Evolutionary conservation across 2,888 invertebrate species (phyloP).

Genomic region (Pyrgus malvae): DNA sequence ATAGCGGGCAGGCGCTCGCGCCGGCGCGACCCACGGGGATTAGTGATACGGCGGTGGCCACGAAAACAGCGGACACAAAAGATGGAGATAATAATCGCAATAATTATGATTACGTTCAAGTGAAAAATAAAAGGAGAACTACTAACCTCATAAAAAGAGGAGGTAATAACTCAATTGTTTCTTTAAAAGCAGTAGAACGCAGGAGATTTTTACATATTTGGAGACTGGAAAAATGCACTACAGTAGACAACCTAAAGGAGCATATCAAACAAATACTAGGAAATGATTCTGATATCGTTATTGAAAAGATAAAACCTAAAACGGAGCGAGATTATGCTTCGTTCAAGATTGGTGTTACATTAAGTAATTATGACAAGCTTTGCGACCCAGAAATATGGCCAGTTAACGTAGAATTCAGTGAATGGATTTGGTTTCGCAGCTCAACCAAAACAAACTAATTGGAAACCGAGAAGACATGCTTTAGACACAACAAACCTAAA

Average conservation of each 20-base stretch:
- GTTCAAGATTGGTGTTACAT: slow-evolving; percentile 33
- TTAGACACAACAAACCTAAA: slow-evolving; percentile 27
- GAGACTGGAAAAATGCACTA: neutral
- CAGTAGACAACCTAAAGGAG: neutral
- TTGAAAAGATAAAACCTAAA: slow-evolving; percentile 34
- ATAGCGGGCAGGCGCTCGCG: neutral
- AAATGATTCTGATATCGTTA: neutral
- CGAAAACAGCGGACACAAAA: neutral
- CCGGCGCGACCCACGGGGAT: neutral
- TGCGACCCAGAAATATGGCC: slow-evolving; percentile 31
- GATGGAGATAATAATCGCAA: neutral
- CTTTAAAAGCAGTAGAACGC: slow-evolving; percentile 1
- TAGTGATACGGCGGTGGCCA: neutral
- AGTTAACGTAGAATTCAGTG: no score
- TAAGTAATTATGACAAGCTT: slow-evolving; percentile 29
- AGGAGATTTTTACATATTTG: slow-evolving; percentile 3
- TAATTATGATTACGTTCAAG: neutral
- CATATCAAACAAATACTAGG: neutral
- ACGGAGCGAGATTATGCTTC: slow-evolving; percentile 37
- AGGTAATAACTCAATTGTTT: neutral
- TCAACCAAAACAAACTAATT: slow-evolving; percentile 30
- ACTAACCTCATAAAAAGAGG: slow-evolving; percentile 1
- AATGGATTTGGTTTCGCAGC: no score
- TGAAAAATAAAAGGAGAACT: neutral
- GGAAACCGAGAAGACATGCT: slow-evolving; percentile 29